Base-by-base conservation (phyloP, 2,888 invertebrate genomes). In the Heliconius hortense region DNA sequence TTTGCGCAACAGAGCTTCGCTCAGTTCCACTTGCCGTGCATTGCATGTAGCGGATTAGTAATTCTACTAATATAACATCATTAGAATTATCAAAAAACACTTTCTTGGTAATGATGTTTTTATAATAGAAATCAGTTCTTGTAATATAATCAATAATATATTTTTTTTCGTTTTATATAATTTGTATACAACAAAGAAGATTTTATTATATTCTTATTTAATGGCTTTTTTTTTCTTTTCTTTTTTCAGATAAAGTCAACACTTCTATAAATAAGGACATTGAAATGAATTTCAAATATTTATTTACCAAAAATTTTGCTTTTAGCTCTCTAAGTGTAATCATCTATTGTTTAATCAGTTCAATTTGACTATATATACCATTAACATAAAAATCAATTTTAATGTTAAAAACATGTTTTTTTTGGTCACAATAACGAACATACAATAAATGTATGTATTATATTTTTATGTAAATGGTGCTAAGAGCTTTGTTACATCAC, bases 251-350 rank as follows among this genome's bases (percentile, higher is more conserved):
- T 84, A 75, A 76, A 79, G 73, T 80, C 75, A 76, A 82, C 82
- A 82, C 82, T 84, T 84, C 82, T 39, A 39, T 35, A 80, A 82
- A 78, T 81, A 79, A 82, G 80, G 82, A 82, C 80, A 82, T 81
- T 81, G 79, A 82, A 79, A 84, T 83, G 83, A 82, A 86, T 72
- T 83, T 83, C 83, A 82, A 80, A 87, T 83, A 82, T 84, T 83
- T 84, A 83, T 82, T 81, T 83, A 84, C 86, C 85, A 86, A 87
- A 89, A 88, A 85, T 83, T 80, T 85, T 83, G 84, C 85, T 86
- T 84, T 81, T 87, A 87, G 90, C 91, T 91, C 90, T 91, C 90
- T 91, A 90, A 86, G 85, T 83, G 80, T 84, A 80, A 82, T 81
- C 80, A 84, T 85, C 82, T 74, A 82, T 78, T 83, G 78, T 82